phyloP scores from a whole-genome alignment of 2,797 vertebrate genomes.

The Lemur catta region DNA sequence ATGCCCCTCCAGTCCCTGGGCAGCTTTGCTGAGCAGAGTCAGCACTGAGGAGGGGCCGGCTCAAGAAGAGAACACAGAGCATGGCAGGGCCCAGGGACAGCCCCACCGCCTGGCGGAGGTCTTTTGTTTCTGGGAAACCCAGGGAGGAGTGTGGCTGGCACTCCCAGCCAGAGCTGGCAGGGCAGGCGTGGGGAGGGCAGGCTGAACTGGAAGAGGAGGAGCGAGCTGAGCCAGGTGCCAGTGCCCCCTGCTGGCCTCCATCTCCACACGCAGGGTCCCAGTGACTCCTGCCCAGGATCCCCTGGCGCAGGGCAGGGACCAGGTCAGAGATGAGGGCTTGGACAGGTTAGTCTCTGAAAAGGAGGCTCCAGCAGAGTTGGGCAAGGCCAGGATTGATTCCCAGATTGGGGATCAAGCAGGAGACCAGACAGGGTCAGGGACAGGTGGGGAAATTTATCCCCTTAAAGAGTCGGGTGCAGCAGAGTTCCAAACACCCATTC shows the following conservation, averaged over 20 bases:
- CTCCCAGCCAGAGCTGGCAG: not conserved
- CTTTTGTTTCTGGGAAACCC: not conserved
- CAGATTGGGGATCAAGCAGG: not conserved
- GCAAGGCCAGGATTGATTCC: not conserved
- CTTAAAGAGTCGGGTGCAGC: not conserved
- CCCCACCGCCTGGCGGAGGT: not conserved
- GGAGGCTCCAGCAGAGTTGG: not conserved
- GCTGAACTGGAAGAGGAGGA: not conserved
- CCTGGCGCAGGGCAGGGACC: too few species aligned
- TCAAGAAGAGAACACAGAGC: not conserved
- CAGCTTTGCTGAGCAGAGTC: not conserved
- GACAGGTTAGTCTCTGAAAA: not conserved
- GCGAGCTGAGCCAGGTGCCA: not conserved
- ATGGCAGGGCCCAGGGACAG: not conserved
- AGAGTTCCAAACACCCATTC: not conserved
- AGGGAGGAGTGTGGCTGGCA: not conserved
- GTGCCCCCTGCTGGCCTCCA: not conserved
- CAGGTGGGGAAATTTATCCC: not conserved
- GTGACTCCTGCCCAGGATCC: not conserved
- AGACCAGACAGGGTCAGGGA: not conserved
- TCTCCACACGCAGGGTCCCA: not conserved
- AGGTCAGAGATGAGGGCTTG: not conserved
- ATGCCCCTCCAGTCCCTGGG: not conserved
- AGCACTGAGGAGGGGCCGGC: not conserved
- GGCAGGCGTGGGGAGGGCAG: rapidly evolving